phyloP scores from a whole-genome alignment of 2,113 vertebrate genomes.

The Hyperoodon ampullatus region DNA sequence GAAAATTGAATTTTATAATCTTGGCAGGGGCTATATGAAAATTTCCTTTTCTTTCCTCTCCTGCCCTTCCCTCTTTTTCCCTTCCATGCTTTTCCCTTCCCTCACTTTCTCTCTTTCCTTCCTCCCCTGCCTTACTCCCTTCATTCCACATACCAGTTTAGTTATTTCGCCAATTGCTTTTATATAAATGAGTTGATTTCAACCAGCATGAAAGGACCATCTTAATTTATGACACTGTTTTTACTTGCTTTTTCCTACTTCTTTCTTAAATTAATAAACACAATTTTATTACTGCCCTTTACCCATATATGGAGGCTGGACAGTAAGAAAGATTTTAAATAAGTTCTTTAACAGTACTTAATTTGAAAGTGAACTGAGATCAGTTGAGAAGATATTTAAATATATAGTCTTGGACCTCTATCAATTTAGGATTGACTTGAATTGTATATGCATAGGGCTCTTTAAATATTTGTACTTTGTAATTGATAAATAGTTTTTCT shows the following conservation, averaged over 20 bases:
- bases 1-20: slow-evolving; percentile 49
- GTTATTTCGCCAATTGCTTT: neutral
- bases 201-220: neutral
- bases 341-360: neutral
- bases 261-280: slow-evolving; percentile 42
- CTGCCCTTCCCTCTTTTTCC: neutral
- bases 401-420: neutral
- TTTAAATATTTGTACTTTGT: slow-evolving; percentile 9
- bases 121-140: neutral
- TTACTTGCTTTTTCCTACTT: neutral
- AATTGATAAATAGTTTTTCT: slow-evolving; percentile 15
- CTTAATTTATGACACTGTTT: slow-evolving; percentile 35
- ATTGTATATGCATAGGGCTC: neutral
- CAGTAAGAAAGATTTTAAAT: neutral
- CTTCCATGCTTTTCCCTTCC: neutral
- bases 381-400: slow-evolving; percentile 25
- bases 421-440: slow-evolving; percentile 41
- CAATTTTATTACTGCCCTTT: slow-evolving; percentile 8
- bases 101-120: neutral
- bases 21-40: neutral
- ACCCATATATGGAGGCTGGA: neutral
- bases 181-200: slow-evolving; percentile 18
- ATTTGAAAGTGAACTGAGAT: slow-evolving; percentile 18
- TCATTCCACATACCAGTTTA: neutral
- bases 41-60: neutral